Evolutionary conservation across 2,888 invertebrate species (phyloP).

Genomic region (Thelaira solivaga): DNA sequence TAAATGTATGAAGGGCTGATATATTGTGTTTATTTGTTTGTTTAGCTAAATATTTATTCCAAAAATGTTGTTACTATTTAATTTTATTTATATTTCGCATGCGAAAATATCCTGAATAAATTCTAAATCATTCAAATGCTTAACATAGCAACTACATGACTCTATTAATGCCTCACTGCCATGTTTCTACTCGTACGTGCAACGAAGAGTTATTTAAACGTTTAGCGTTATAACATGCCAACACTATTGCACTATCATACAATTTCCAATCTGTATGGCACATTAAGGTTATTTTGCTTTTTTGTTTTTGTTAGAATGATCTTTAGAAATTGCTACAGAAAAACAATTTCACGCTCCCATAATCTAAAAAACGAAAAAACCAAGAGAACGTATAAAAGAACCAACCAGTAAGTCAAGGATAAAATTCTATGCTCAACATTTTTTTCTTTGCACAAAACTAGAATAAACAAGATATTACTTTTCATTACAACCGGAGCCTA

Average conservation of each 20-base stretch:
- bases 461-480: conserved; percentile 17
- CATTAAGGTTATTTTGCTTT: conserved; percentile 16
- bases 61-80: conserved; percentile 23
- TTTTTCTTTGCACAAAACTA: neutral
- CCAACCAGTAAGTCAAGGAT: conserved; percentile 56
- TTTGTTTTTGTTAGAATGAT: conserved; percentile 16
- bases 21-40: neutral
- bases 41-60: conserved; percentile 13
- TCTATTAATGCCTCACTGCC: no score
- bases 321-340: conserved; percentile 59
- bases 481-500: conserved; percentile 5
- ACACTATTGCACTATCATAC: neutral
- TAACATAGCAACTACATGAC: no score
- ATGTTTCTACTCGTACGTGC: no score
- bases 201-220: conserved; percentile 7
- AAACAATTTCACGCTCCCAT: conserved; percentile 64
- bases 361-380: conserved; percentile 48
- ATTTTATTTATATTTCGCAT: conserved; percentile 2
- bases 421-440: conserved; percentile 40
- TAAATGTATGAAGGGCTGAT: conserved; percentile 3
- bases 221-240: neutral
- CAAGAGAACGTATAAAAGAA: conserved; percentile 17
- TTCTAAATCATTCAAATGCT: conserved; percentile 4
- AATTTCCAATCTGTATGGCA: conserved; percentile 31
- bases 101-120: conserved; percentile 10